Conservation (phyloP, 2,797 vertebrate species). For the Pteronotus mesoamericanus region DNA sequence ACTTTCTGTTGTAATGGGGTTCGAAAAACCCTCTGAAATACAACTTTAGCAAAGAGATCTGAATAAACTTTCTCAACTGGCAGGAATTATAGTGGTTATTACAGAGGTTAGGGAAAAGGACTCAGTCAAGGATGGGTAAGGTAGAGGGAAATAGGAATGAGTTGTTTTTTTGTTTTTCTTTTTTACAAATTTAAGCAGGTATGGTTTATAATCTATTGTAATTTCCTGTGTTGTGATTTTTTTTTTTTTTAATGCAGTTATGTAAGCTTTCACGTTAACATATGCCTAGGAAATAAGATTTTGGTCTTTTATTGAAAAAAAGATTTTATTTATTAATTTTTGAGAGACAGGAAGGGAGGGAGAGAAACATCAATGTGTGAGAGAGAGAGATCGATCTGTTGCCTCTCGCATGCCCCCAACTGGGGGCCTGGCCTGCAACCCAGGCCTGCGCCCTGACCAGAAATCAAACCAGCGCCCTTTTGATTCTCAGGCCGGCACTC, state of each 20-base stretch:
- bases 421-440: no score
- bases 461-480: no score
- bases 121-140: neutral
- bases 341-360: no score
- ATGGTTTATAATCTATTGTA: neutral
- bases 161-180: neutral
- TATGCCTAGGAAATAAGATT: neutral
- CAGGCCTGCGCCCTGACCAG: no score
- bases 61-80: neutral
- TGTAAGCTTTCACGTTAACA: neutral
- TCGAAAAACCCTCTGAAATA: neutral
- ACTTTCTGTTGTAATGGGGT: neutral
- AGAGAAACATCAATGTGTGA: no score
- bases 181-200: neutral
- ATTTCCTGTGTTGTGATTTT: neutral
- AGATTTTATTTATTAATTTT: no score
- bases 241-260: no score
- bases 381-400: no score
- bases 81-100: neutral
- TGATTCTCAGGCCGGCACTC: no score
- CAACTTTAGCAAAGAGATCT: neutral
- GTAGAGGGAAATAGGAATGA: neutral
- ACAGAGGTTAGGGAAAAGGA: neutral
- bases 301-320: neutral
- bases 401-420: no score